Conservation (phyloP, 1,140 invertebrate species). For the Maniola jurtina region DNA sequence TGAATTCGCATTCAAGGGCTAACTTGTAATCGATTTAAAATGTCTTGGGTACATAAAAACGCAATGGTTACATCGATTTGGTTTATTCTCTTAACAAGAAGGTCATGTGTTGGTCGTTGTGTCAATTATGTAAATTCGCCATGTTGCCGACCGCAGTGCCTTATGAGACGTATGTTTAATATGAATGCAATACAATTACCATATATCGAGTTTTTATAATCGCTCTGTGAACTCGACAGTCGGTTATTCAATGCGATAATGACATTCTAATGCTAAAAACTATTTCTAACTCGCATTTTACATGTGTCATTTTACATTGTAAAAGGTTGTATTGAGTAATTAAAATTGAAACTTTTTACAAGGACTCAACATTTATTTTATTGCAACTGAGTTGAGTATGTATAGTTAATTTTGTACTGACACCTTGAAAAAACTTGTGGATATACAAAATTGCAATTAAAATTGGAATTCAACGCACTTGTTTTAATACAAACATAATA, state of each 20-base stretch:
- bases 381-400: no score
- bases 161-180: constrained; percentile 27
- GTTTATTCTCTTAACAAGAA: background rate
- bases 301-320: no score
- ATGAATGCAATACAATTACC: constrained; percentile 33
- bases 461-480: no score
- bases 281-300: background rate
- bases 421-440: no score
- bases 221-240: constrained; percentile 23
- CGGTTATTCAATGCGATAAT: background rate
- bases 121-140: constrained; percentile 36
- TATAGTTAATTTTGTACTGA: no score
- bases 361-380: no score
- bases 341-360: no score
- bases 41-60: background rate
- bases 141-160: constrained; percentile 18
- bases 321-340: no score
- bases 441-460: no score
- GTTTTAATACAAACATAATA: no score
- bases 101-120: constrained; percentile 18
- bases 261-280: background rate
- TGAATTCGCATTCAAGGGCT: no score
- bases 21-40: no score
- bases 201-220: constrained; percentile 30
- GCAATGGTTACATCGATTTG: constrained; percentile 15